Conservation (phyloP, 2,797 vertebrate species). For the Sparus aurata region DNA sequence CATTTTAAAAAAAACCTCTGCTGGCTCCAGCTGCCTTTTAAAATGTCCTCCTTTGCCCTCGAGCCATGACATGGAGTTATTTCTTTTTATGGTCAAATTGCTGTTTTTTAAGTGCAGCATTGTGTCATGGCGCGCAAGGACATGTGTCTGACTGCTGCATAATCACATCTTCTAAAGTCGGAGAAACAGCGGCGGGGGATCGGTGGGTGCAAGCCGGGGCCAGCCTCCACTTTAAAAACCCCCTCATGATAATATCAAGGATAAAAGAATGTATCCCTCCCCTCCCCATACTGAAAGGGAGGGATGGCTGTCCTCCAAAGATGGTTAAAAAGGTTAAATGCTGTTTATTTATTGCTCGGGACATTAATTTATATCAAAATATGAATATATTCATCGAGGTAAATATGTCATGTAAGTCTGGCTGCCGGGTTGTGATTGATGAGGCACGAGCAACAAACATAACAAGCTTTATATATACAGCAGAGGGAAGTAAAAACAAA, state of each 20-base stretch:
- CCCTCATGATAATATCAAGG: conserved; percentile 57
- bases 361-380: conserved; percentile 19
- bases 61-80: conserved; percentile 43
- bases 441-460: conserved; percentile 1
- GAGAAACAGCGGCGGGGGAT: conserved; percentile 58
- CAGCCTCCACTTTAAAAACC: conserved; percentile 49
- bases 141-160: conserved; percentile 69
- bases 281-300: conserved; percentile 12
- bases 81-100: conserved; percentile 67
- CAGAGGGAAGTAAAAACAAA: conserved; percentile 3
- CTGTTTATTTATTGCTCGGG: conserved; percentile 43
- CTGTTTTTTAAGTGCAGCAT: conserved; percentile 50
- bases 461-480: not conserved
- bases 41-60: conserved; percentile 38
- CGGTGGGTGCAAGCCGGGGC: conserved; percentile 28
- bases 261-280: conserved; percentile 47
- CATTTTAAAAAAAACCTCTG: conserved; percentile 61
- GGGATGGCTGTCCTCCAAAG: conserved; percentile 47
- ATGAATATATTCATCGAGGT: conserved; percentile 20
- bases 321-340: conserved; percentile 55
- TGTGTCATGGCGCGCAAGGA: conserved; percentile 62
- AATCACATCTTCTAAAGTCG: conserved; percentile 62
- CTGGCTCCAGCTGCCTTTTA: conserved; percentile 57
- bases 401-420: conserved; percentile 7
- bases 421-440: conserved; percentile 25